Evolutionary conservation across 2,888 invertebrate genomes (phyloP).

Genomic region (Ennomos quercinarius): DNA sequence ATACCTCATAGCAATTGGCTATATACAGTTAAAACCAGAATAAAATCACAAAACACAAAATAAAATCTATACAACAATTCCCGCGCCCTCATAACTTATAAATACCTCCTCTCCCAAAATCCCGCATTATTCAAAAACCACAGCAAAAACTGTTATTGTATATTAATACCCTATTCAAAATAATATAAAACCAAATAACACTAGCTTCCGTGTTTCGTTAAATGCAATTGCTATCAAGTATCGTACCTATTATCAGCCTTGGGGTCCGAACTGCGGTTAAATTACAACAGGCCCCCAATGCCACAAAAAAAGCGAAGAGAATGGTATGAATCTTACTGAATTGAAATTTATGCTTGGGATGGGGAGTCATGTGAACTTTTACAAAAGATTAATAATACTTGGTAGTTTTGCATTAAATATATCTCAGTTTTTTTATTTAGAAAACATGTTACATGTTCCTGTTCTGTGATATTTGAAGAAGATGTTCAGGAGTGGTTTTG

Average conservation of each 20-base stretch:
- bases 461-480: no score
- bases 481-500: no score
- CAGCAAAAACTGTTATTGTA: constrained; percentile 28
- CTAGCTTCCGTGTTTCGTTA: constrained; percentile 38
- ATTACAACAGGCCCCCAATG: constrained; percentile 47
- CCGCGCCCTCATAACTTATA: constrained; percentile 34
- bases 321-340: neutral
- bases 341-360: no score
- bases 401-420: no score
- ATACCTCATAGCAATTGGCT: no score
- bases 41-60: neutral
- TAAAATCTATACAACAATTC: constrained; percentile 21
- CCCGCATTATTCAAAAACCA: constrained; percentile 31
- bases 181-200: constrained; percentile 26
- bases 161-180: constrained; percentile 39
- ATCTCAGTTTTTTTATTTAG: no score
- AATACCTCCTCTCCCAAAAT: constrained; percentile 19
- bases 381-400: no score
- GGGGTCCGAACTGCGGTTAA: constrained; percentile 18
- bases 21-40: no score
- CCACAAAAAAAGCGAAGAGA: constrained; percentile 1
- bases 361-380: no score
- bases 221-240: constrained; percentile 34
- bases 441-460: no score
- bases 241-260: constrained; percentile 22